A percentile compares a stretch with the other conserved stretches of the same genome.
These are phyloP conservation scores for Cryptocephalus moraei DNA, from an alignment of 2,888 invertebrate genomes.

Conservation along the genomic window DNA sequence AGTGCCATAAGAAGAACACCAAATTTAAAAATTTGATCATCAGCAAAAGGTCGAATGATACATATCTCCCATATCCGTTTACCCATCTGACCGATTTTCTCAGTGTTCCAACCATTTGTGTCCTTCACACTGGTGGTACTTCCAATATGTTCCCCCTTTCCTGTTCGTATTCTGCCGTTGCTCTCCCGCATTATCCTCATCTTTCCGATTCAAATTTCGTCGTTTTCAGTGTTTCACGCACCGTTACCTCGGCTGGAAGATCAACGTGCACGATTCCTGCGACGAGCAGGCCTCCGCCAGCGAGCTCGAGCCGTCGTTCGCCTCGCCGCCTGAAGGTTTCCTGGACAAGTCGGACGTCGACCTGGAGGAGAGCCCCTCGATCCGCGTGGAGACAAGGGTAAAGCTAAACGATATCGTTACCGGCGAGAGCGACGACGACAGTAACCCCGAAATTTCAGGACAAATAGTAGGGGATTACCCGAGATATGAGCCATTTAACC, in stretches of 20 bases:
- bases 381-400: slow-evolving; percentile 25
- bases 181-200: no score
- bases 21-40: no score
- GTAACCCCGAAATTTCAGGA: slow-evolving; percentile 26
- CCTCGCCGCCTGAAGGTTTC: slow-evolving; percentile 30
- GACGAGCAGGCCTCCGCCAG: slow-evolving; percentile 47
- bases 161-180: no score
- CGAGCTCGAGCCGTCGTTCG: slow-evolving; percentile 40
- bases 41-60: no score
- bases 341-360: slow-evolving; percentile 36
- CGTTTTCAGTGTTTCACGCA: slow-evolving; percentile 78
- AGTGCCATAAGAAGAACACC: no score
- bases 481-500: slow-evolving; percentile 6
- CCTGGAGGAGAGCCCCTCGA: slow-evolving; percentile 46
- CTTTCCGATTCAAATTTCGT: background rate
- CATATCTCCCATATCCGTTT: no score
- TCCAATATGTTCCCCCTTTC: no score
- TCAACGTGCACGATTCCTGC: slow-evolving; percentile 79
- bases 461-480: slow-evolving; percentile 11
- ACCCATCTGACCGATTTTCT: no score
- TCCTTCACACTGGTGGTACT: no score
- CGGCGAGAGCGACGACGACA: slow-evolving; percentile 22
- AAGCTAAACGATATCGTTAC: slow-evolving; percentile 28
- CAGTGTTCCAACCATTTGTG: no score
- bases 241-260: slow-evolving; percentile 91